Conservation (phyloP, 2,888 invertebrate species). For the Isotomurus palustris region DNA sequence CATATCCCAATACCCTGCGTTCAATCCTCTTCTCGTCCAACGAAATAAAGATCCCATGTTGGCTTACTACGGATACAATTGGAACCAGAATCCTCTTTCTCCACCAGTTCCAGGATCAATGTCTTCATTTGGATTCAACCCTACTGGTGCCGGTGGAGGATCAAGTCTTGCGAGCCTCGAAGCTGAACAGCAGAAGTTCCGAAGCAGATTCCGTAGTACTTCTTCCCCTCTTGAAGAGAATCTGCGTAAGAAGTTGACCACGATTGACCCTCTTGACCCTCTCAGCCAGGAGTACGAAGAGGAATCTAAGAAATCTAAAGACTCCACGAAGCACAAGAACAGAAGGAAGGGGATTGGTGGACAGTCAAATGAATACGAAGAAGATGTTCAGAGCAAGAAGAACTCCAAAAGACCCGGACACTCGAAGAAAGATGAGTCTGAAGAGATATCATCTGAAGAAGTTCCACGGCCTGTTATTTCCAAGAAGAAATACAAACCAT, state of each 20-base stretch:
- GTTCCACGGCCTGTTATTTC: not conserved
- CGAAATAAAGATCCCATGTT: slow-evolving; percentile 9
- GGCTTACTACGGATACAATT: slow-evolving; percentile 26
- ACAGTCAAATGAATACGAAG: slow-evolving; percentile 5
- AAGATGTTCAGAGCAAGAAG: not conserved
- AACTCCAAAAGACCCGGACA: not conserved
- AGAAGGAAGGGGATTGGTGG: not conserved
- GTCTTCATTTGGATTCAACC: not conserved
- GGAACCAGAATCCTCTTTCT: not conserved
- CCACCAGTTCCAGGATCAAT: not conserved
- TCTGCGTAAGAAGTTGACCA: slow-evolving; percentile 8
- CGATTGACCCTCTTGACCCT: slow-evolving; percentile 22
- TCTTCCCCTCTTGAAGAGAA: slow-evolving; percentile 11
- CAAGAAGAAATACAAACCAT: not conserved
- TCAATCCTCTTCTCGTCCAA: slow-evolving; percentile 21
- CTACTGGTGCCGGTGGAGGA: slow-evolving; percentile 11
- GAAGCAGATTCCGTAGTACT: slow-evolving; percentile 26
- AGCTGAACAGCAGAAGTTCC: slow-evolving; percentile 26
- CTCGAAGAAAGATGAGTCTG: not conserved
- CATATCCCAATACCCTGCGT: slow-evolving; percentile 27
- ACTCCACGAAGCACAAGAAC: not conserved
- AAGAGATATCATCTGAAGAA: not conserved
- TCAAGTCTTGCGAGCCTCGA: too few species aligned
- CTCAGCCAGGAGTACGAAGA: slow-evolving; percentile 30
- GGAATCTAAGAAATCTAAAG: not conserved